phyloP scores from a whole-genome alignment of 2,113 vertebrate species.

The Arvicanthis niloticus region DNA sequence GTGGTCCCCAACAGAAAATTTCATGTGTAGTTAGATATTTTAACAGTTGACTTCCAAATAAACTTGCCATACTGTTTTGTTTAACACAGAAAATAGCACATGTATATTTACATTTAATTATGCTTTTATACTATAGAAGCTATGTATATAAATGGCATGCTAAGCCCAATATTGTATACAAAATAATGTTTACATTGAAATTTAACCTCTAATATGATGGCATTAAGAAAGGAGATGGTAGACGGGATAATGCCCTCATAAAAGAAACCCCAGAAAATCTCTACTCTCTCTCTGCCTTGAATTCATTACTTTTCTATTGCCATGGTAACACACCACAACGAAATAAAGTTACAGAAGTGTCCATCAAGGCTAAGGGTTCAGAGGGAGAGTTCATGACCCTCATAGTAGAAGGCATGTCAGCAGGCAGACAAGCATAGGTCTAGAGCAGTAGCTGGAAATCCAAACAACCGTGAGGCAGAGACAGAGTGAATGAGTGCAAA shows the following conservation, averaged over 20 bases:
- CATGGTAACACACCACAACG: neutral
- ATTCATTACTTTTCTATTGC: neutral
- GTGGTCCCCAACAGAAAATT: neutral
- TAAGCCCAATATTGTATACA: neutral
- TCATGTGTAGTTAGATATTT: neutral
- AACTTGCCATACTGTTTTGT: neutral
- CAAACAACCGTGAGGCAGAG: neutral
- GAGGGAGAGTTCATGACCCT: neutral
- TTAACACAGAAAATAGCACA: neutral
- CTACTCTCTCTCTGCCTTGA: neutral
- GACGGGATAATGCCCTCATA: neutral
- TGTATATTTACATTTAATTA: neutral
- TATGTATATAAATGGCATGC: neutral
- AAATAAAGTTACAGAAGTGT: neutral
- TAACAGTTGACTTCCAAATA: neutral
- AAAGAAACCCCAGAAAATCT: neutral
- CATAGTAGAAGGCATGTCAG: neutral
- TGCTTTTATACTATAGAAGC: neutral
- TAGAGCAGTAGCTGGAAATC: no score
- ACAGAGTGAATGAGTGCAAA: neutral
- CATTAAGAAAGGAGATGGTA: neutral
- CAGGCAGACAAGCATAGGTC: no score
- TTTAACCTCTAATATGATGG: neutral
- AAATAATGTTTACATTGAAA: neutral
- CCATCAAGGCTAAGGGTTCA: neutral